Evolutionary conservation across 2,797 vertebrate genomes (phyloP).

Genomic region (Limnodromus scolopaceus): DNA sequence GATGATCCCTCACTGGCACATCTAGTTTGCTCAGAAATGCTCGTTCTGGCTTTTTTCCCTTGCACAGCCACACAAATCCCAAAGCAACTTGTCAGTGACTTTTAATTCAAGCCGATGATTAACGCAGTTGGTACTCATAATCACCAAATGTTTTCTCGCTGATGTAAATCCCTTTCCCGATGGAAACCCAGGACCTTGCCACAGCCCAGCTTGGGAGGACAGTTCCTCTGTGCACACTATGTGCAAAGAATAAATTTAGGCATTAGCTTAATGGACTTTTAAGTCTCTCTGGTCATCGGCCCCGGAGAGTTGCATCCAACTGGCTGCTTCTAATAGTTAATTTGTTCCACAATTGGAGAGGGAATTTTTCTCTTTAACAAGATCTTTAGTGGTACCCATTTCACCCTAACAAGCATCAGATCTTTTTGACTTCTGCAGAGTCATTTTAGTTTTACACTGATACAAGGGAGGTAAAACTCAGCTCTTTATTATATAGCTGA

Average conservation of each 20-base stretch:
- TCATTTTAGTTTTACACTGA: neutral
- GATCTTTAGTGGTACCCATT: neutral
- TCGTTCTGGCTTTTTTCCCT: neutral
- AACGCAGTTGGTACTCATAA: neutral
- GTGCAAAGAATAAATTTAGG: neutral
- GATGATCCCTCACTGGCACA: neutral
- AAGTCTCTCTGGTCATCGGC: neutral
- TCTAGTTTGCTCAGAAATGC: neutral
- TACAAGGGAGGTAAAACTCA: neutral
- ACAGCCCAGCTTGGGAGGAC: neutral
- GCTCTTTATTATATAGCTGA: neutral
- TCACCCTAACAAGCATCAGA: neutral
- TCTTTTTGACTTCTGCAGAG: neutral
- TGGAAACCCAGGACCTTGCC: neutral
- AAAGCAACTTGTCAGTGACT: slow-evolving; percentile 39
- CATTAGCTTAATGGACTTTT: slow-evolving; percentile 31
- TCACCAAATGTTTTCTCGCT: slow-evolving; percentile 5
- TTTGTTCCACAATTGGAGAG: slow-evolving; percentile 6
- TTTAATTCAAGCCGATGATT: slow-evolving; percentile 37
- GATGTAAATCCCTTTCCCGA: slow-evolving; percentile 19
- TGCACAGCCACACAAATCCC: neutral
- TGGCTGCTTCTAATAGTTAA: slow-evolving; percentile 19
- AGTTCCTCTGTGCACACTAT: neutral
- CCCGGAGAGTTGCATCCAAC: slow-evolving; percentile 16
- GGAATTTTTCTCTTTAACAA: neutral